Conservation (phyloP, 1,140 invertebrate genomes). For the Zaprionus inermis region DNA sequence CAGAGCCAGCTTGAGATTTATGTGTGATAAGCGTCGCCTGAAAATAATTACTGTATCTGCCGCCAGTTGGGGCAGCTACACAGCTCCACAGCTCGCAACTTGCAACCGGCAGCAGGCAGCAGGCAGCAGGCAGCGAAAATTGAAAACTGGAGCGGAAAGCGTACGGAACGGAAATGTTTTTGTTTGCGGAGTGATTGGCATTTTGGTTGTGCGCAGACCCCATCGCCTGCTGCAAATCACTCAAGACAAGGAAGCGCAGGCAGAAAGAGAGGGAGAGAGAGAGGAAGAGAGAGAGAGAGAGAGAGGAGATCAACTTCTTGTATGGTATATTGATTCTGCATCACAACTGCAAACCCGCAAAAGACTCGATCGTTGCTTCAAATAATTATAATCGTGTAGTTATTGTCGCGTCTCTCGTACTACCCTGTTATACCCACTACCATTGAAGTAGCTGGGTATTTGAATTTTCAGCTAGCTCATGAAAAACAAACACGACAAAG, state of each 20-base stretch:
- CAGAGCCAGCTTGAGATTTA: constrained; percentile 65
- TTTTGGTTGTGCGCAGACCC: constrained; percentile 34
- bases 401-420: too few species aligned
- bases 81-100: constrained; percentile 3
- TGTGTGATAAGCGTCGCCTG: constrained; percentile 82
- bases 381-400: too few species aligned
- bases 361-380: too few species aligned
- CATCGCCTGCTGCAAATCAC: constrained; percentile 24
- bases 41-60: constrained; percentile 80
- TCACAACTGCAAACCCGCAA: background rate
- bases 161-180: constrained; percentile 76
- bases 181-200: constrained; percentile 64
- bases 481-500: too few species aligned
- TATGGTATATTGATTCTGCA: background rate
- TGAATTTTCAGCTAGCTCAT: too few species aligned
- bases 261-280: background rate
- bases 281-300: background rate
- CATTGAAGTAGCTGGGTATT: too few species aligned
- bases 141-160: constrained; percentile 80
- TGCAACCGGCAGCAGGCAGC: constrained; percentile 9
- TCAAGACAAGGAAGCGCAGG: constrained; percentile 3
- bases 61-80: constrained; percentile 40
- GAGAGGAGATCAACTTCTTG: background rate
- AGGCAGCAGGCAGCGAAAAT: constrained; percentile 57
- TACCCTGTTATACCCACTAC: too few species aligned